A percentile compares a stretch with the other conserved stretches of the same genome.
These are phyloP conservation scores for Conus ventricosus DNA, from an alignment of 1,140 invertebrate species.

Conservation along the genomic window DNA sequence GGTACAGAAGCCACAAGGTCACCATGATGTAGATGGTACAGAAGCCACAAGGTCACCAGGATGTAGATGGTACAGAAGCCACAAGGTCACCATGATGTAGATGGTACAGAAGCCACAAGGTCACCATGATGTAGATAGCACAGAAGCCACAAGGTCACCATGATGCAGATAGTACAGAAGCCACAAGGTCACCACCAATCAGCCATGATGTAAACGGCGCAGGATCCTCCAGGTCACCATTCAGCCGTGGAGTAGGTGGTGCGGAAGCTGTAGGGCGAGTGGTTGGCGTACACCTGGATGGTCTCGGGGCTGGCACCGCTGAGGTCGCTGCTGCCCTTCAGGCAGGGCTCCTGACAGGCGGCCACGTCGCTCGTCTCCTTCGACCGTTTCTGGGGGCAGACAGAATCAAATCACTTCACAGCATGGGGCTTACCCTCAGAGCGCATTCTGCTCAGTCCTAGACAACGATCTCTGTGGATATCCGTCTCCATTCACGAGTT, in stretches of 20 bases:
- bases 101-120: neutral
- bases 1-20: too few species aligned
- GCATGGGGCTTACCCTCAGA: too few species aligned
- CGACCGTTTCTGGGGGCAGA: neutral
- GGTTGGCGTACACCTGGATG: conserved; percentile 21
- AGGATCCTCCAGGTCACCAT: neutral
- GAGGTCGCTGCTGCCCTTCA: conserved; percentile 6
- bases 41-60: too few species aligned
- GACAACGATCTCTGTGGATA: too few species aligned
- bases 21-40: too few species aligned
- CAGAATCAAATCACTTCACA: neutral
- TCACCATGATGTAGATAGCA: neutral
- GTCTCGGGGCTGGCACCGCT: neutral
- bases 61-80: neutral
- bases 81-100: neutral
- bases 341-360: neutral
- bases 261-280: conserved; percentile 13
- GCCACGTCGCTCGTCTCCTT: neutral
- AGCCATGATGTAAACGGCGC: too few species aligned
- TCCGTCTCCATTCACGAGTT: too few species aligned
- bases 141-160: neutral
- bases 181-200: too few species aligned
- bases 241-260: neutral
- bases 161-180: neutral
- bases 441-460: too few species aligned